These are phyloP conservation scores for Centrocercus urophasianus DNA, from an alignment of 2,113 vertebrate genomes.

Conservation along the genomic window DNA sequence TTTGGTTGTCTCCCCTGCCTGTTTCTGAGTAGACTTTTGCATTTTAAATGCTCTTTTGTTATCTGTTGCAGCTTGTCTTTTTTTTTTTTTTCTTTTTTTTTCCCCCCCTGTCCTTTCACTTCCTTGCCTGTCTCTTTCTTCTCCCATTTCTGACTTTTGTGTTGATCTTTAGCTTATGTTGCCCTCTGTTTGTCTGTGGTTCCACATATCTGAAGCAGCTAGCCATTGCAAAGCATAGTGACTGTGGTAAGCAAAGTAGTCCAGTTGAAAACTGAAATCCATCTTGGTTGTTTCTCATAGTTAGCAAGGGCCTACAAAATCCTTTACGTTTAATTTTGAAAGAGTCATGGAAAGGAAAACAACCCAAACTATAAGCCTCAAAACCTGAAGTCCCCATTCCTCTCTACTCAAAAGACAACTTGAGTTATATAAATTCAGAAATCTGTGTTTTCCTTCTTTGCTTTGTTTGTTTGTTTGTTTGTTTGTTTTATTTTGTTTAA, in stretches of 20 bases:
- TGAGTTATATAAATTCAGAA: not conserved
- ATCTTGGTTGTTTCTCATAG: not conserved
- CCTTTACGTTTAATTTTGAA: not conserved
- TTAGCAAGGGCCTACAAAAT: not conserved
- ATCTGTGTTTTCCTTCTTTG: too few species aligned
- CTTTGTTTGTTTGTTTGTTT: too few species aligned
- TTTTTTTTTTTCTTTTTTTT: not conserved
- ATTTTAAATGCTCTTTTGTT: not conserved
- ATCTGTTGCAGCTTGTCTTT: not conserved
- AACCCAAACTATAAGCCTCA: not conserved
- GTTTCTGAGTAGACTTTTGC: not conserved
- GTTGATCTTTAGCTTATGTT: not conserved
- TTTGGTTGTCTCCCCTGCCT: not conserved
- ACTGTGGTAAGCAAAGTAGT: not conserved
- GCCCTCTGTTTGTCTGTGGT: not conserved
- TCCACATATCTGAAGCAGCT: not conserved
- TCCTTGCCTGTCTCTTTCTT: not conserved
- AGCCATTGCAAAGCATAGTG: not conserved
- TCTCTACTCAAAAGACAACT: not conserved
- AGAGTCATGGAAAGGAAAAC: not conserved
- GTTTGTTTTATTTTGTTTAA: not conserved
- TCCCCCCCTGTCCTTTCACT: not conserved
- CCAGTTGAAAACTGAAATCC: not conserved
- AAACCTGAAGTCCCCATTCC: not conserved
- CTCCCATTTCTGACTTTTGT: not conserved